Percentiles rank a stretch among this genome's conserved stretches.
Conservation (phyloP, 2,888 invertebrate species). For the Cerastis leucographa region DNA sequence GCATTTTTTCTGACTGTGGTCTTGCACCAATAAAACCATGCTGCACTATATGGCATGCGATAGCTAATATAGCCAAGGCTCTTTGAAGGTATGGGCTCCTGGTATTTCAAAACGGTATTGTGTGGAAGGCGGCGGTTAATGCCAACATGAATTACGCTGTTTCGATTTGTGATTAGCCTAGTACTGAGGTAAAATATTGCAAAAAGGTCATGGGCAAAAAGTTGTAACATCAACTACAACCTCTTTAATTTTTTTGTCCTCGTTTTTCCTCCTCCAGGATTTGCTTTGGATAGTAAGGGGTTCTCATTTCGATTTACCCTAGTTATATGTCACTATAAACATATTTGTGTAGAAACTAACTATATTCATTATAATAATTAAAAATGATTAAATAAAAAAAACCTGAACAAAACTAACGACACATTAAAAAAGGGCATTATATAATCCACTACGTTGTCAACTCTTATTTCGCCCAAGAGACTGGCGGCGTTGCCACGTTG, state of each 20-base stretch:
- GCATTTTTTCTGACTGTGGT: too few relatives aligned
- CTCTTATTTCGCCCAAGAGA: too few relatives aligned
- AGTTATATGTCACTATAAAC: background rate
- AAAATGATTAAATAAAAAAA: too few relatives aligned
- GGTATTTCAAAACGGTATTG: constrained; percentile 32
- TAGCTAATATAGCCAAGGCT: constrained; percentile 18
- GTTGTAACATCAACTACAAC: background rate
- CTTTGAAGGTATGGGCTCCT: constrained; percentile 31
- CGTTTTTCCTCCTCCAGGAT: background rate
- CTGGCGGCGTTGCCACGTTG: too few relatives aligned
- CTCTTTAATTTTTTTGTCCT: background rate
- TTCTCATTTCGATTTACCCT: background rate
- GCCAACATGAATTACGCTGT: constrained; percentile 9
- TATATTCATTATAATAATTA: too few relatives aligned
- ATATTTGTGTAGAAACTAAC: too few relatives aligned
- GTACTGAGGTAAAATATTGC: background rate
- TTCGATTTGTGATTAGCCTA: background rate
- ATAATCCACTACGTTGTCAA: too few relatives aligned
- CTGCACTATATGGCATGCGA: constrained; percentile 60
- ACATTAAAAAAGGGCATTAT: too few relatives aligned
- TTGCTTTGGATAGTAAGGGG: background rate
- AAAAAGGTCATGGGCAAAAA: background rate
- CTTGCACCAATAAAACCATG: background rate
- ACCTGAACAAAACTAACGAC: too few relatives aligned
- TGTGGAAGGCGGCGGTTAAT: background rate